A percentile compares a stretch with the other conserved stretches of the same genome.
phyloP scores from a whole-genome alignment of 2,888 invertebrate species.

The Melinaea marsaeus region DNA sequence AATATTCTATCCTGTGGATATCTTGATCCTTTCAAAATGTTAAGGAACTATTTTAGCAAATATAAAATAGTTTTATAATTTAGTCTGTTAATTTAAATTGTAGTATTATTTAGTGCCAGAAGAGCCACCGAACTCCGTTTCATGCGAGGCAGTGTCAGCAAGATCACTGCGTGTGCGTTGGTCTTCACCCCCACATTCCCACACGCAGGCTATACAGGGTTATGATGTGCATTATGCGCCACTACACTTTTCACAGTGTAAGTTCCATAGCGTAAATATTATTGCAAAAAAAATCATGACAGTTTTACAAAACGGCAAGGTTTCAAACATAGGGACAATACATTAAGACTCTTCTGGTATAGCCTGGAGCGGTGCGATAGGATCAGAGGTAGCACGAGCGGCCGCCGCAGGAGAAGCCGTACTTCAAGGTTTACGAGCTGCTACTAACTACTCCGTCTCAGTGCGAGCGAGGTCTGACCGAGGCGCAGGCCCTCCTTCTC shows the following conservation, averaged over 20 bases:
- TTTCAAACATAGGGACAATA: background rate
- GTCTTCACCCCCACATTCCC: constrained; percentile 76
- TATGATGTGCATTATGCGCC: constrained; percentile 89
- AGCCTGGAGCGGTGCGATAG: constrained; percentile 39
- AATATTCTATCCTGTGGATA: no score
- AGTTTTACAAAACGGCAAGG: background rate
- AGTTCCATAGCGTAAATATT: constrained; percentile 26
- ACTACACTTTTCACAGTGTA: constrained; percentile 42
- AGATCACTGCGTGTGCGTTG: constrained; percentile 84
- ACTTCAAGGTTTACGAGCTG: constrained; percentile 85
- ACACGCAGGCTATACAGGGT: constrained; percentile 82
- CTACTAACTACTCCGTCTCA: constrained; percentile 89
- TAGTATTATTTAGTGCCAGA: constrained; percentile 79
- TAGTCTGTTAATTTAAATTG: background rate
- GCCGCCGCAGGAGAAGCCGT: constrained; percentile 58
- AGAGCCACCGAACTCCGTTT: constrained; percentile 81
- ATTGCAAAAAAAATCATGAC: background rate
- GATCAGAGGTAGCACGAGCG: constrained; percentile 33
- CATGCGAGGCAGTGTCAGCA: constrained; percentile 82
- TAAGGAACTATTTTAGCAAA: background rate
- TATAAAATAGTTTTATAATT: background rate
- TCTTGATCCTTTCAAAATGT: no score
- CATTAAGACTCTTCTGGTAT: background rate
- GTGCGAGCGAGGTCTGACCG: constrained; percentile 87
- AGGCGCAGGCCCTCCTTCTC: constrained; percentile 86